Conservation (phyloP, 2,113 vertebrate genomes). For the Heterotis niloticus region DNA sequence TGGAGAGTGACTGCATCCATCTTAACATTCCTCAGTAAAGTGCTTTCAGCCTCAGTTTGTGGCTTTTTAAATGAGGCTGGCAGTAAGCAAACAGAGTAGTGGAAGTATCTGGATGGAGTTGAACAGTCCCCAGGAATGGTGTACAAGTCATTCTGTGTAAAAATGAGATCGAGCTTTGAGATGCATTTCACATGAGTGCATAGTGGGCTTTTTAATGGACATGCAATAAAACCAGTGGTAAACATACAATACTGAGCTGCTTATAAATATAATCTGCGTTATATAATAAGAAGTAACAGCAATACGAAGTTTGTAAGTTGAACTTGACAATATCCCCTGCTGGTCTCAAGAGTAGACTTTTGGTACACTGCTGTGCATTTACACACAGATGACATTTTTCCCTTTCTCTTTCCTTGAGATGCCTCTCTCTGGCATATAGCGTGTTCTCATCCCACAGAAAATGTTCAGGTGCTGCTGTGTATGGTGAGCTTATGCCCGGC, state of each 20-base stretch:
- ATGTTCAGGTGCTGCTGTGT: no score
- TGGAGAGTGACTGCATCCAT: constrained; percentile 64
- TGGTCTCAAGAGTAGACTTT: constrained; percentile 60
- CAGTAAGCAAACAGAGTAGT: not conserved
- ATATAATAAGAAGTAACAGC: constrained; percentile 56
- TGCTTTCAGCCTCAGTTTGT: constrained; percentile 51
- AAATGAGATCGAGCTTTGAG: no score
- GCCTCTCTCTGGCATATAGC: no score
- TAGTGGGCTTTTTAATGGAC: no score
- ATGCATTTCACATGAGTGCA: no score
- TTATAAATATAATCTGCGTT: constrained; percentile 99
- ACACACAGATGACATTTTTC: constrained; percentile 46
- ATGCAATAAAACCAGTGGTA: constrained; percentile 10
- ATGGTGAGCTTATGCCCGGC: no score
- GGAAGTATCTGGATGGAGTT: no score
- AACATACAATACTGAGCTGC: constrained; percentile 64
- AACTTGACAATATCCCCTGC: constrained; percentile 58
- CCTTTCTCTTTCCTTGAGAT: not conserved
- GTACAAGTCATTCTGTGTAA: no score
- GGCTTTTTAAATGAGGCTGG: no score
- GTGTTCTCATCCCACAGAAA: no score
- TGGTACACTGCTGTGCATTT: constrained; percentile 47
- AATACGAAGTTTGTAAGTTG: no score
- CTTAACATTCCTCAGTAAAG: constrained; percentile 76
- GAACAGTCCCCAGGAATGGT: no score